Evolutionary conservation across 2,888 invertebrate species (phyloP).

Genomic region (Eurytoma californica): DNA sequence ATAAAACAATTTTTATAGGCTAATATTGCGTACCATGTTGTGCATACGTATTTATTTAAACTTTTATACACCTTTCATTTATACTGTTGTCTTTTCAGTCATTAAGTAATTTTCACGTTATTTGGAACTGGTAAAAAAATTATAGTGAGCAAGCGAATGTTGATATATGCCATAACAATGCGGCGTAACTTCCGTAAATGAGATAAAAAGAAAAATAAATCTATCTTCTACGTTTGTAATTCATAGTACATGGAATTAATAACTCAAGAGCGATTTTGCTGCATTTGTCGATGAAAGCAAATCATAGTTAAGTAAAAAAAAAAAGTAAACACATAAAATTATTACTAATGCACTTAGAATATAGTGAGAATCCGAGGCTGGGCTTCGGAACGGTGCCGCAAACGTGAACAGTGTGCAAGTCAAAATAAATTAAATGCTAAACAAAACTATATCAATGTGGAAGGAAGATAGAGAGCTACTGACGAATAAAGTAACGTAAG

Average conservation of each 20-base stretch:
- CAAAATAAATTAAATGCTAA: slow-evolving; percentile 38
- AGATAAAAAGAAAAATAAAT: slow-evolving; percentile 28
- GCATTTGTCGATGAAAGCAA: slow-evolving; percentile 50
- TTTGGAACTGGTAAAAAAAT: slow-evolving; percentile 41
- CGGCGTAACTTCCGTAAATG: slow-evolving; percentile 23
- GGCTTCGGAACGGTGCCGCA: slow-evolving; percentile 69
- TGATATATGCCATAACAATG: slow-evolving; percentile 26
- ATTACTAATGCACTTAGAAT: slow-evolving; percentile 60
- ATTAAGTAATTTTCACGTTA: slow-evolving; percentile 39
- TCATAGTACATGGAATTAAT: slow-evolving; percentile 39
- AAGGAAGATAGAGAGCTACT: slow-evolving; percentile 51
- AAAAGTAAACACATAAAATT: slow-evolving; percentile 59
- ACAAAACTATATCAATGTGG: slow-evolving; percentile 50
- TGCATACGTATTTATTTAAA: slow-evolving; percentile 54
- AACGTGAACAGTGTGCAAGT: slow-evolving; percentile 56
- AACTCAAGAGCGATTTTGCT: slow-evolving; percentile 37
- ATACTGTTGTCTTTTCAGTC: slow-evolving; percentile 42
- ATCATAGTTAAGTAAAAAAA: slow-evolving; percentile 56
- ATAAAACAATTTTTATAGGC: slow-evolving; percentile 65
- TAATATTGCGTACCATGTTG: slow-evolving; percentile 55
- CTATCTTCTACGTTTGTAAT: slow-evolving; percentile 28
- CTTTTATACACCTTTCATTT: slow-evolving; percentile 32
- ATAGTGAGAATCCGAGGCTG: slow-evolving; percentile 68
- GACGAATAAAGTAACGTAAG: slow-evolving; percentile 55
- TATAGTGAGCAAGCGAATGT: slow-evolving; percentile 32